A percentile compares a stretch with the other conserved stretches of the same genome.
phyloP scores from a whole-genome alignment of 2,797 vertebrate genomes.

The Alosa sapidissima region DNA sequence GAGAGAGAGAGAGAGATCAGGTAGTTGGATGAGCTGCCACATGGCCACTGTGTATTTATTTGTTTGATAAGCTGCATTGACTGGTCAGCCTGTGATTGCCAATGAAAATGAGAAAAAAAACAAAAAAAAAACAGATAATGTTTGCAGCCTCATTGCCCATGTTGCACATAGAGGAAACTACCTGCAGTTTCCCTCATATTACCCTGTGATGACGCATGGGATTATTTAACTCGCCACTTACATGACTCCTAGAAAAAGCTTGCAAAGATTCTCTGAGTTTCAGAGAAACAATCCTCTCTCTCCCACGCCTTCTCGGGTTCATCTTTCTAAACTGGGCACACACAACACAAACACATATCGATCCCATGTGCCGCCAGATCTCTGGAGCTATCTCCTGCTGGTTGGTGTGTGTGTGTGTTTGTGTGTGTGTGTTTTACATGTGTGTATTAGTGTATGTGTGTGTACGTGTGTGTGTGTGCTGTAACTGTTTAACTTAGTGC shows the following conservation, averaged over 20 bases:
- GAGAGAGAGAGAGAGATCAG: not conserved
- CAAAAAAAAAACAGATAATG: not conserved
- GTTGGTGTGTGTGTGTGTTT: not conserved
- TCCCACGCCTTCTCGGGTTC: not conserved
- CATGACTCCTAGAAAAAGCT: not conserved
- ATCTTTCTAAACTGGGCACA: constrained; percentile 7
- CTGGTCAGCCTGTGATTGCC: not conserved
- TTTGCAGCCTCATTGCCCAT: not conserved
- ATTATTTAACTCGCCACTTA: not conserved
- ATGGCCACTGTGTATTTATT: not conserved
- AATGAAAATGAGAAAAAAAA: not conserved
- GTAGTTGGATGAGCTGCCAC: not conserved
- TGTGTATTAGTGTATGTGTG: not conserved
- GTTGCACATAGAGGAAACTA: not conserved
- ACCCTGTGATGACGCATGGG: not conserved
- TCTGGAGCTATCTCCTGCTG: constrained; percentile 21
- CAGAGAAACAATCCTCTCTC: not conserved
- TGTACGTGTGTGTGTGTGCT: not conserved
- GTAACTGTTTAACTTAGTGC: constrained; percentile 18
- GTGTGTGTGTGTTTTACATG: not conserved
- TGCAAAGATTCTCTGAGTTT: not conserved
- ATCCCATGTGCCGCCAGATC: constrained; percentile 7
- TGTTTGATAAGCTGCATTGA: not conserved
- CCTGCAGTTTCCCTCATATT: not conserved
- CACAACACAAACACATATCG: constrained; percentile 17